Conservation (phyloP, 2,797 vertebrate species). For the Aphelocoma californica region DNA sequence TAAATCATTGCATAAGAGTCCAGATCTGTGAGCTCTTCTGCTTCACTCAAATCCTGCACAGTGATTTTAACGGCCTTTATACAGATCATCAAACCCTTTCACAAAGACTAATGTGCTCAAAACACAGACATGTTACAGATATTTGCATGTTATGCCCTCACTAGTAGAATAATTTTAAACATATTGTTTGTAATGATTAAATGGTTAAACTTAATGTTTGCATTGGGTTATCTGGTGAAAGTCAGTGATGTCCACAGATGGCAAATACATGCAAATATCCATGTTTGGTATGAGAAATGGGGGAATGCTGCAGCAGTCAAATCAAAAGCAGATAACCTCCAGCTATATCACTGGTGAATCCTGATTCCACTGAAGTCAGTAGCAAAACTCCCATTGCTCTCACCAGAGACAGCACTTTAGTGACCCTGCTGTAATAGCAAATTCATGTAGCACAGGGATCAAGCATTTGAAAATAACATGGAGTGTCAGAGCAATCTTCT, state of each 20-base stretch:
- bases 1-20: not conserved
- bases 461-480: not conserved
- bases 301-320: not conserved
- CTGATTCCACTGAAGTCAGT: not conserved
- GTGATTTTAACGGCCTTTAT: not conserved
- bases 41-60: not conserved
- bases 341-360: not conserved
- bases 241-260: not conserved
- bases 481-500: not conserved
- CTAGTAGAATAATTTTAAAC: not conserved
- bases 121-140: not conserved
- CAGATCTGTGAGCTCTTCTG: not conserved
- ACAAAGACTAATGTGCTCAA: not conserved
- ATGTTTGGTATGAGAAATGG: not conserved
- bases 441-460: not conserved
- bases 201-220: not conserved
- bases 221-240: not conserved
- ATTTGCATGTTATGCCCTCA: not conserved
- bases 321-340: not conserved
- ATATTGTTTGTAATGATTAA: not conserved
- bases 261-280: not conserved
- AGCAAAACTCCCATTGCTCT: slow-evolving; percentile 1
- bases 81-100: not conserved
- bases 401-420: not conserved
- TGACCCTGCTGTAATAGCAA: not conserved